Percentiles rank a stretch among this genome's conserved stretches.
These are phyloP conservation scores for Ctenochaetus hawaiiensis DNA, from an alignment of 2,797 vertebrate genomes.

Conservation along the genomic window DNA sequence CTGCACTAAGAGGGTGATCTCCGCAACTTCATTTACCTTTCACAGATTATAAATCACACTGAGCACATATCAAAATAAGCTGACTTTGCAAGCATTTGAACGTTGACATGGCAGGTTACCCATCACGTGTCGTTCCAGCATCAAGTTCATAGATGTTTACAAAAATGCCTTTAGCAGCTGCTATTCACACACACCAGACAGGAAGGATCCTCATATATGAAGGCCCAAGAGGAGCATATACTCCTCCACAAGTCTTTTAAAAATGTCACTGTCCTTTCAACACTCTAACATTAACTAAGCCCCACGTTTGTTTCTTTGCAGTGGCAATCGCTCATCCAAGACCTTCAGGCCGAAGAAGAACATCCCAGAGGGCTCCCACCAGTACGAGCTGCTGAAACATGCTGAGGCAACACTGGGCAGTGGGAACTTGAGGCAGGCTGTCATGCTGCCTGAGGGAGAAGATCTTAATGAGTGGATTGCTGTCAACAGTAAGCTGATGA, in stretches of 20 bases:
- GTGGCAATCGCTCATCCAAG: constrained; percentile 94
- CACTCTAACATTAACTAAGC: constrained; percentile 6
- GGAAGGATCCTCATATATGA: constrained; percentile 17
- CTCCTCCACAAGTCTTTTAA: background rate
- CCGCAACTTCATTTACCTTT: background rate
- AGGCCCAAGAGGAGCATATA: constrained; percentile 13
- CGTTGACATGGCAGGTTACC: background rate
- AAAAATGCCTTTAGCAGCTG: background rate
- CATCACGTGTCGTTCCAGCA: background rate
- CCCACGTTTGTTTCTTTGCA: constrained; percentile 61
- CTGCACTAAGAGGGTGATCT: background rate
- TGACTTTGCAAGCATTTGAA: background rate
- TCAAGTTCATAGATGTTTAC: background rate
- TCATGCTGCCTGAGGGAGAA: constrained; percentile 97
- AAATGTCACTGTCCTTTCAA: background rate
- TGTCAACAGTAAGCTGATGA: constrained; percentile 93
- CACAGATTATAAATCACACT: background rate
- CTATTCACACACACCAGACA: constrained; percentile 11
- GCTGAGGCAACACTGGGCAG: constrained; percentile 98
- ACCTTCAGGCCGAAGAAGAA: constrained; percentile 99
- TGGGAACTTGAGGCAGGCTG: constrained; percentile 97
- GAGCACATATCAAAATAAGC: constrained; percentile 3
- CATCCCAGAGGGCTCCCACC: constrained; percentile 97
- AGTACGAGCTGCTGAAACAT: constrained; percentile 98
- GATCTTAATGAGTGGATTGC: constrained; percentile 99